These are phyloP conservation scores for Drosophila affinis DNA, from an alignment of 2,888 invertebrate species.

Conservation along the genomic window DNA sequence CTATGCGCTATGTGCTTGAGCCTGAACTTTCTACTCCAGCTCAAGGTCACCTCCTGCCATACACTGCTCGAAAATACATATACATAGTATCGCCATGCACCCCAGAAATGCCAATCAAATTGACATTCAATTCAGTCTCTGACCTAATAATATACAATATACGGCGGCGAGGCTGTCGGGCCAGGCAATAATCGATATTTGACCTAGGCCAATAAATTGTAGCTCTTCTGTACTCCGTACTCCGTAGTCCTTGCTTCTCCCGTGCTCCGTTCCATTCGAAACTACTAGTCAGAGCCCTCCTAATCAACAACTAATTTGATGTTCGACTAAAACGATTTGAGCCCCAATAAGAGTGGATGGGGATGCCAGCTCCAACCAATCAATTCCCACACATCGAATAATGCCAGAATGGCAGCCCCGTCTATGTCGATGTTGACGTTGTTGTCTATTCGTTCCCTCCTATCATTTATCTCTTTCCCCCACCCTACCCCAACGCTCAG, in stretches of 20 bases:
- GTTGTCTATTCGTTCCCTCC: conserved; percentile 4
- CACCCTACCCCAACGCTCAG: background rate
- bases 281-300: conserved; percentile 35
- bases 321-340: conserved; percentile 62
- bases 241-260: background rate
- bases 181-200: conserved; percentile 71
- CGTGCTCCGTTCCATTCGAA: background rate
- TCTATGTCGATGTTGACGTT: background rate
- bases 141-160: conserved; percentile 57
- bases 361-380: conserved; percentile 47
- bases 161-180: conserved; percentile 8
- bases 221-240: conserved; percentile 7
- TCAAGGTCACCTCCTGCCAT: conserved; percentile 28
- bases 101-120: conserved; percentile 67
- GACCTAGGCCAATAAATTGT: conserved; percentile 76
- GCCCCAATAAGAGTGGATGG: conserved; percentile 49
- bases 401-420: conserved; percentile 27
- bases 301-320: conserved; percentile 77
- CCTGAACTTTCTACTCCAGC: conserved; percentile 20
- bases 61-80: conserved; percentile 9
- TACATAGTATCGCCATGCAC: conserved; percentile 2
- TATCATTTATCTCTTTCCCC: conserved; percentile 11
- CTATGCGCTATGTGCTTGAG: background rate
- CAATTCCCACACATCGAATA: conserved; percentile 70
- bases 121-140: conserved; percentile 76